Percentiles rank a stretch among this genome's conserved stretches.
Conservation (phyloP, 2,113 vertebrate species). For the Petrocephalus microphthalmus region DNA sequence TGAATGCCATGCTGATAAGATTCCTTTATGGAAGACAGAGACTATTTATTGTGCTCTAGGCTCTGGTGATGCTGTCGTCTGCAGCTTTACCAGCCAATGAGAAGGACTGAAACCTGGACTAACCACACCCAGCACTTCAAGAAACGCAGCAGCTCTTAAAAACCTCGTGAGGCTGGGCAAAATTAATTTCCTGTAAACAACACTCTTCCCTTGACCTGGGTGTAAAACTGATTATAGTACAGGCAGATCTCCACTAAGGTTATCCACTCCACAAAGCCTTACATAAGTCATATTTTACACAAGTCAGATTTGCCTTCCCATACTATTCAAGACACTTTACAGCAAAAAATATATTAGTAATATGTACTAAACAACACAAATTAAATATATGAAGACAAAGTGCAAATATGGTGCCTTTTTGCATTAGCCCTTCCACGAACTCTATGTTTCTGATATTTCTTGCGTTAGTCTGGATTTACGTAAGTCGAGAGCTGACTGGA, state of each 20-base stretch:
- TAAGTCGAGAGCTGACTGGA: background rate
- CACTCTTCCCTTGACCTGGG: background rate
- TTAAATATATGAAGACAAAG: background rate
- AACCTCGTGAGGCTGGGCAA: background rate
- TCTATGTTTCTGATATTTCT: background rate
- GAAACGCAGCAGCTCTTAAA: background rate
- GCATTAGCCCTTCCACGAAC: background rate
- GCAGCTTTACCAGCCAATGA: background rate
- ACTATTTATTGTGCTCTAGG: background rate
- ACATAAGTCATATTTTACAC: background rate
- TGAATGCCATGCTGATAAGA: background rate
- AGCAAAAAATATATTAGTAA: background rate
- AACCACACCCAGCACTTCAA: background rate
- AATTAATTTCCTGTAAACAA: background rate
- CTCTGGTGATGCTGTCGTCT: background rate
- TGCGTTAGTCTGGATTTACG: background rate
- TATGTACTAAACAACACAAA: background rate
- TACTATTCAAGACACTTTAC: background rate
- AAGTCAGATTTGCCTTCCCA: background rate
- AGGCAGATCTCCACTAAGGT: background rate
- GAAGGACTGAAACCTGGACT: background rate
- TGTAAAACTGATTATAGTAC: background rate
- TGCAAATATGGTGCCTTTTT: background rate
- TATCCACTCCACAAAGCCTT: background rate
- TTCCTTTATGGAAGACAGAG: slow-evolving; percentile 8